Evolutionary conservation across 2,888 invertebrate species (phyloP), one percentile per base, ranked within the genome.

Genomic region (Ophion ventricosus): DNA sequence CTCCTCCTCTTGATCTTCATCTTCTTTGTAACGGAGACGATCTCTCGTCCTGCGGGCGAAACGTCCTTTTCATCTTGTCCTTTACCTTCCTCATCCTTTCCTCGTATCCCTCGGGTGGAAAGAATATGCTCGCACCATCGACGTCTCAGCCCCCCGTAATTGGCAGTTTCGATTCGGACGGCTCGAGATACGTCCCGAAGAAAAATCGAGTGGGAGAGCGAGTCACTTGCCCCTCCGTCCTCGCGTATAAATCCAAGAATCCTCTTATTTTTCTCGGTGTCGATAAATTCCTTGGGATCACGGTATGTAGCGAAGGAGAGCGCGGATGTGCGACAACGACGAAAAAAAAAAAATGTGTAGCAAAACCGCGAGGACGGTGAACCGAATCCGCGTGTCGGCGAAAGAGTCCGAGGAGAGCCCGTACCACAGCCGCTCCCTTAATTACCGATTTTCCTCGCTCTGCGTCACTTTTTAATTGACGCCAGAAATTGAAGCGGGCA

Each of bases 391-490:
- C 43, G 14, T 8, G 17, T 76, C 35, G 85, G 56, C 85, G 66
- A 80, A 67, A 78, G 54, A 67, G 73, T 75, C 29, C 72, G 82
- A 87, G 61, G 75, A 59, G 64, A 74, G 72, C 75, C 64, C 40
- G n/a, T n/a, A n/a, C n/a, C 79, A 86, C 84, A 81, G 78, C 86
- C 86, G 89, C 89, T 90, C 90, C 91, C 91, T 92, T 92, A 92
- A 93, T 93, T 92, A 92, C 92, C 90, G 92, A 93, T 93, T 92
- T 92, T 91, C 91, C 91, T 92, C 91, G 93, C 90, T 92, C 90
- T 91, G 90, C 91, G 92, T 92, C 92, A 92, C 92, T 92, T 93
- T 93, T 92, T 92, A 92, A 92, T 92, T 92, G 92, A 92, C 92
- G 91, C 92, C 91, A 92, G 92, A 92, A 92, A 92, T 92, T 91